phyloP scores from a whole-genome alignment of 2,888 invertebrate genomes.

The Caenorhabditis angaria region DNA sequence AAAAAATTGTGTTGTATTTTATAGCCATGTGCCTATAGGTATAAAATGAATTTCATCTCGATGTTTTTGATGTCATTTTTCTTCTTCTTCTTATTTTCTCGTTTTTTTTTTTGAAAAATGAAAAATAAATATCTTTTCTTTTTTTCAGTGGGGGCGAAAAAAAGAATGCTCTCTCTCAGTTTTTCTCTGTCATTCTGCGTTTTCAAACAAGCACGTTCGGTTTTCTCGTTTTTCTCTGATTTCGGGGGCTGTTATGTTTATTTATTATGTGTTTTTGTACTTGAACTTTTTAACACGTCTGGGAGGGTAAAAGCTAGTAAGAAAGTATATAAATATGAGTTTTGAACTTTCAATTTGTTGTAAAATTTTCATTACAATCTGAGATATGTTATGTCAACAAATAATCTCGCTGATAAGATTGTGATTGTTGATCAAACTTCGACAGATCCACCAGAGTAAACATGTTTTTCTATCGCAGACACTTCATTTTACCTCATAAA shows the following conservation, averaged over 20 bases:
- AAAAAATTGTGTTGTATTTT: background rate
- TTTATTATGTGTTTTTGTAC: background rate
- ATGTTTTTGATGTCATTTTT: background rate
- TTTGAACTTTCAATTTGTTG: too few species aligned
- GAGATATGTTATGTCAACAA: too few species aligned
- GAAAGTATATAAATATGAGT: too few species aligned
- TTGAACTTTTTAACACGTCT: background rate
- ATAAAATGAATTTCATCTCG: background rate
- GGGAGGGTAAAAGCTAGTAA: too few species aligned
- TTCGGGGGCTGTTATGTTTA: background rate
- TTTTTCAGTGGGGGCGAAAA: constrained; percentile 4
- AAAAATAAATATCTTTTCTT: background rate
- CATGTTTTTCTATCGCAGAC: too few species aligned
- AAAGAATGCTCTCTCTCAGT: background rate
- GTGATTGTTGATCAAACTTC: too few species aligned
- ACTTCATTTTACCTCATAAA: too few species aligned
- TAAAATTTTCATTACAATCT: too few species aligned
- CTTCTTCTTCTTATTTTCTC: too few species aligned
- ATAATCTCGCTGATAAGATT: too few species aligned
- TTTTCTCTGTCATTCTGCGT: constrained; percentile 1
- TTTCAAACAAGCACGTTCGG: background rate
- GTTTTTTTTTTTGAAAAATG: background rate
- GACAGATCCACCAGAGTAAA: too few species aligned
- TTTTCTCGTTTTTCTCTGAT: background rate
- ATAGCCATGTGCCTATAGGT: background rate